A percentile compares a stretch with the other conserved stretches of the same genome.
Evolutionary conservation across 2,797 vertebrate species (phyloP).

Genomic region (Nannoperca australis): DNA sequence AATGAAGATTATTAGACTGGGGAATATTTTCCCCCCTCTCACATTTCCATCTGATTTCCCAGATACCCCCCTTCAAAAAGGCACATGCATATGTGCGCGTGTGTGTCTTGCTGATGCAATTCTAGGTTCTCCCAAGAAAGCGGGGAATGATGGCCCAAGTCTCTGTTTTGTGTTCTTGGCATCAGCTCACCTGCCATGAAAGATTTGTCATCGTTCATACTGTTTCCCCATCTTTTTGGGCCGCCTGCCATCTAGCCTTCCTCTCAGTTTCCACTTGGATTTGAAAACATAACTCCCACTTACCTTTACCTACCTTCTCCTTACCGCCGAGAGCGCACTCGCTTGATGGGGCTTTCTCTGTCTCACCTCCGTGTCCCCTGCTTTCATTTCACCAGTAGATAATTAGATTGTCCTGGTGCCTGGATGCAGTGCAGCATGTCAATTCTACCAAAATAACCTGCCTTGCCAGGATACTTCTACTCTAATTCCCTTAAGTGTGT

Average conservation of each 20-base stretch:
- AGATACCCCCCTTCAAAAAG: slow-evolving; percentile 42
- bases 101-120: slow-evolving; percentile 32
- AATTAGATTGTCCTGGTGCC: slow-evolving; percentile 73
- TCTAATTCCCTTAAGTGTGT: slow-evolving; percentile 68
- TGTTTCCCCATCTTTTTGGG: slow-evolving; percentile 13
- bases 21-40: slow-evolving; percentile 60
- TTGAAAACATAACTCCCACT: slow-evolving; percentile 34
- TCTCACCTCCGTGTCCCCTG: slow-evolving; percentile 37
- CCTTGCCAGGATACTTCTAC: slow-evolving; percentile 59
- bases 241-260: not conserved
- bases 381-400: slow-evolving; percentile 57
- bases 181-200: slow-evolving; percentile 32
- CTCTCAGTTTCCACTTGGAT: slow-evolving; percentile 25
- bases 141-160: slow-evolving; percentile 21
- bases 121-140: slow-evolving; percentile 47
- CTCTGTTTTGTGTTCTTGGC: slow-evolving; percentile 49
- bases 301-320: slow-evolving; percentile 14
- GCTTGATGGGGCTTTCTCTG: slow-evolving; percentile 33
- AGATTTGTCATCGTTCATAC: slow-evolving; percentile 41
- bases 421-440: slow-evolving; percentile 67
- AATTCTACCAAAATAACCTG: slow-evolving; percentile 70
- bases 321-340: slow-evolving; percentile 19
- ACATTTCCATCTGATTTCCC: slow-evolving; percentile 64
- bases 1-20: slow-evolving; percentile 71
- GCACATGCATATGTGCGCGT: not conserved